Evolutionary conservation across 2,888 invertebrate species (phyloP), one percentile per base, ranked within the genome.

Genomic region (Lochmaea capreae): DNA sequence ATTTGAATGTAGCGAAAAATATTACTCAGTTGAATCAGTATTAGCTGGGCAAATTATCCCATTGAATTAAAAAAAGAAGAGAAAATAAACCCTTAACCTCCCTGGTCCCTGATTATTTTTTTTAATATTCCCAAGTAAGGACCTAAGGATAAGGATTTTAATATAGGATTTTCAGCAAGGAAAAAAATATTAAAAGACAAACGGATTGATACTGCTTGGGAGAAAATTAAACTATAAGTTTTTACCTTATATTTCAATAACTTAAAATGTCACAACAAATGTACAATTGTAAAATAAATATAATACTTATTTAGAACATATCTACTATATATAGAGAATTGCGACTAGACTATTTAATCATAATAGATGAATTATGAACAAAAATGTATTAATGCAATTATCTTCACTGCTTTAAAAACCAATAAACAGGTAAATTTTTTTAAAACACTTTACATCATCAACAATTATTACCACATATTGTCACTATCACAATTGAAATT

Each of bases 261-360:
- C 16, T 59, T 67, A 67, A 67, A 67, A 59, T 67, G 46, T 59
- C 59, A 63, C 62, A 59, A 59, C 58, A 67, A 67, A 67, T 57
- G 39, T 67, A 67, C 58, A 58, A n/a, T 67, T 11, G 22, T 46
- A 57, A 26, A 67, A 67, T 67, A 67, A 59, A 59, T 66, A 66
- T 59, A 67, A 67, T 67, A 67, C 67, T 67, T 46, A 67, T n/a
- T 33, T 18, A 52, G 58, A 46, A 39, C 10, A 11, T 11, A 65
- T 52, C 63, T 49, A 67, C 12, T 42, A 18, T 0, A n/a, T 63
- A 63, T 33, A 11, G 26, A 61, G 16, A 61, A 26, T 63, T 18
- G 18, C 43, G 43, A 63, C 62, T 63, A 43, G 42, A 63, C 18
- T 43, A 63, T 63, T 63, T 63, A 63, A 63, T 18, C 62, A 63